A percentile compares a stretch with the other conserved stretches of the same genome.
Evolutionary conservation across 2,797 vertebrate species (phyloP).

Genomic region (Enteromius mattozi): DNA sequence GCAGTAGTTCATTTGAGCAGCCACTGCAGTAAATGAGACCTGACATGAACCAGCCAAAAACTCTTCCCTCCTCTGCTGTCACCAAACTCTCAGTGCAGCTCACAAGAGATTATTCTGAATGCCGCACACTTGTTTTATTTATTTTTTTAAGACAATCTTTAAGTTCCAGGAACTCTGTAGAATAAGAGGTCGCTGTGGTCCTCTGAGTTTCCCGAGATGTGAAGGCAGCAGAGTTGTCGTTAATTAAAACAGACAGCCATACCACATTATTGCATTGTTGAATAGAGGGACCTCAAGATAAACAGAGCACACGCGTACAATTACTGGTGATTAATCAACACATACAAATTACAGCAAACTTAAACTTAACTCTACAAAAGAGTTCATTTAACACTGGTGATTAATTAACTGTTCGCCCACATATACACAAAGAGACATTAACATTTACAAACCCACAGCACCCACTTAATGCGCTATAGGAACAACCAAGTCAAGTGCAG

Average conservation of each 20-base stretch:
- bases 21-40: background rate
- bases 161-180: conserved; percentile 35
- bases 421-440: conserved; percentile 22
- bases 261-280: conserved; percentile 46
- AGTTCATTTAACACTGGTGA: conserved; percentile 12
- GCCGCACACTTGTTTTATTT: background rate
- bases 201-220: background rate
- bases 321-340: conserved; percentile 25
- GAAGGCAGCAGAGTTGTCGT: background rate
- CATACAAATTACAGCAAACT: conserved; percentile 15
- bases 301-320: background rate
- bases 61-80: background rate
- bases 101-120: conserved; percentile 27
- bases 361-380: background rate
- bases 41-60: background rate
- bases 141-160: conserved; percentile 9
- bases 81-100: background rate
- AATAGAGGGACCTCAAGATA: conserved; percentile 25
- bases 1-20: background rate
- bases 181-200: background rate
- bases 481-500: conserved; percentile 1
- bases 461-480: background rate
- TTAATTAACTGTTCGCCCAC: conserved; percentile 2
- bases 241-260: conserved; percentile 47
- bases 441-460: background rate